Evolutionary conservation across 2,888 invertebrate genomes (phyloP).

Genomic region (Dastarcus helophoroides): DNA sequence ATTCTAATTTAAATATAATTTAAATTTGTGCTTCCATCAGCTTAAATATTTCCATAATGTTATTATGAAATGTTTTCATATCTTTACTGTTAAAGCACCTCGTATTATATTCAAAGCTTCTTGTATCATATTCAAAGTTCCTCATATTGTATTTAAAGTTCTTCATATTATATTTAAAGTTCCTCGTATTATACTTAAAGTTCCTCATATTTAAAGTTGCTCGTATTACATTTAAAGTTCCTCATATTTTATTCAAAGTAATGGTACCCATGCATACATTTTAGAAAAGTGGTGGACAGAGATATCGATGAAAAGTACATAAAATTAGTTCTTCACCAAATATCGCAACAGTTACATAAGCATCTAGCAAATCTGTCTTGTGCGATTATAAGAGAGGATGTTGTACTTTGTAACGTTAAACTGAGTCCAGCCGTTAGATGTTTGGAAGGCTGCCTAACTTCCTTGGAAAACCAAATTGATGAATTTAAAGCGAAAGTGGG

Average conservation of each 20-base stretch:
- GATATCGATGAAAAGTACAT: slow-evolving; percentile 16
- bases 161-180: neutral
- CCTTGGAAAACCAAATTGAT: slow-evolving; percentile 14
- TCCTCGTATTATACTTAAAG: too few relatives aligned
- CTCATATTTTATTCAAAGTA: neutral
- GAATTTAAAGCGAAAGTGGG: too few relatives aligned
- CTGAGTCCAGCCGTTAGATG: slow-evolving; percentile 15
- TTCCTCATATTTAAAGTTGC: too few relatives aligned
- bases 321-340: slow-evolving; percentile 15
- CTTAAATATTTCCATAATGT: too few relatives aligned
- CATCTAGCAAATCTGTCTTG: slow-evolving; percentile 21
- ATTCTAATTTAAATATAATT: too few relatives aligned
- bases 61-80: too few relatives aligned
- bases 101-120: too few relatives aligned
- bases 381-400: slow-evolving; percentile 18
- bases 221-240: neutral
- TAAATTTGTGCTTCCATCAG: too few relatives aligned
- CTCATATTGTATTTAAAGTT: neutral
- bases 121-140: too few relatives aligned
- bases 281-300: slow-evolving; percentile 14
- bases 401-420: slow-evolving; percentile 18
- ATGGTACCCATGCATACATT: slow-evolving; percentile 9
- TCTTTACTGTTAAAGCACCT: too few relatives aligned
- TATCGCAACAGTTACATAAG: slow-evolving; percentile 16
- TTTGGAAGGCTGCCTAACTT: slow-evolving; percentile 14